Percentiles rank a stretch among this genome's conserved stretches.
These are phyloP conservation scores for Scarus forsteni DNA, from an alignment of 2,797 vertebrate species.

Conservation along the genomic window DNA sequence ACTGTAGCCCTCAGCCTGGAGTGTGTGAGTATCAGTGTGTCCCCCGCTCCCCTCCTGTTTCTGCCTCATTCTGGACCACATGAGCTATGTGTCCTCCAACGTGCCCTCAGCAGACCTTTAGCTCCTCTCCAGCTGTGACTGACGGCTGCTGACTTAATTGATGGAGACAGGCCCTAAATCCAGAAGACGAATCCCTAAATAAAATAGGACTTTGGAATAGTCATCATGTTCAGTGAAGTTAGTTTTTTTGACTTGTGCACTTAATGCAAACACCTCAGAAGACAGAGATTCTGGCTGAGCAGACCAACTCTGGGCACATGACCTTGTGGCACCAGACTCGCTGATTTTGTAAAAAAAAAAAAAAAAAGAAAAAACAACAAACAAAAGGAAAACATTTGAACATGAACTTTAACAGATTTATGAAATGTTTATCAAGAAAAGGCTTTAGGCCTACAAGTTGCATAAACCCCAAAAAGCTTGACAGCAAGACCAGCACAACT, in stretches of 20 bases:
- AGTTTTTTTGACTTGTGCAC: constrained; percentile 4
- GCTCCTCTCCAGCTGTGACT: constrained; percentile 70
- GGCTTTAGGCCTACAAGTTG: background rate
- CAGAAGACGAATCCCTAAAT: constrained; percentile 51
- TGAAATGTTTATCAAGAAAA: background rate
- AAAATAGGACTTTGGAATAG: constrained; percentile 41
- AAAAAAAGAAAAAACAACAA: too few species aligned
- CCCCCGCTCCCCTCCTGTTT: constrained; percentile 1
- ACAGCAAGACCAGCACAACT: too few species aligned
- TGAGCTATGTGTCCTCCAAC: constrained; percentile 10
- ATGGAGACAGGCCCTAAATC: constrained; percentile 54
- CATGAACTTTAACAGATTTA: background rate
- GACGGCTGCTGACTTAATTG: constrained; percentile 58
- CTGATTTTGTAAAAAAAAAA: too few species aligned
- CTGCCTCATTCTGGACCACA: constrained; percentile 16
- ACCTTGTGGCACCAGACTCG: constrained; percentile 5
- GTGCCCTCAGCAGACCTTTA: constrained; percentile 35
- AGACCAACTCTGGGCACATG: background rate
- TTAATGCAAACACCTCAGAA: background rate
- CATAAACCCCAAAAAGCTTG: background rate
- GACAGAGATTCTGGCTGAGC: background rate
- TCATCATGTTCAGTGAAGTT: constrained; percentile 30
- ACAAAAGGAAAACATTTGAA: too few species aligned
- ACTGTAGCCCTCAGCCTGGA: constrained; percentile 25
- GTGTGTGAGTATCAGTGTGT: background rate